Base-by-base conservation (phyloP, 1,140 invertebrate genomes). In the Ganaspis sp. region DNA sequence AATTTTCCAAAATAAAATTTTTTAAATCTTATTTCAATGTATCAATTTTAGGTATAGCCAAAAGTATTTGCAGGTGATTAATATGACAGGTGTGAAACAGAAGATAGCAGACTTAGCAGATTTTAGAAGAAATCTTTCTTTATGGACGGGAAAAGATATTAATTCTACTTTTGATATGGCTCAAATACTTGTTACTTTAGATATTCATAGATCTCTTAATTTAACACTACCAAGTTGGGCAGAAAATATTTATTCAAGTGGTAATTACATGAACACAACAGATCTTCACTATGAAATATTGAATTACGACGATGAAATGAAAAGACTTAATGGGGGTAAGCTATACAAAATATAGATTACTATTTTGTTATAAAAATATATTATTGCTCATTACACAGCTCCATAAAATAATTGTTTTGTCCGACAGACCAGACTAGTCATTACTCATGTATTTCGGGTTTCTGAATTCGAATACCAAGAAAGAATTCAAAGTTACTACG, bases 21-120 rank as follows among this genome's bases (percentile, higher is more conserved):
- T 45, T 90, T 70, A 92, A 86, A n/a, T n/a, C n/a, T 17, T 77
- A n/a, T 15, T 64, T 29, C 29, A 15, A 29, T 64, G 9, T 64
- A 11, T 64, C 9, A n/a, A 15, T 37, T 45, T 53, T 26, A 64
- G 54, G 29, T 64, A 26, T 23, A 34, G 2, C 29, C 11, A 29
- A 8, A 15, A 64, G 12, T 64, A 29, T 29, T n/a, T 26, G 6
- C 4, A 8, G 8, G 12, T 29, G 15, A 11, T 29, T 29, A 4
- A 29, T 15, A 64, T 26, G 23, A 5, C 1, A 64, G 21, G 1
- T 9, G 23, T 64, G 2, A 64, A 15, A 15, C 3, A 15, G 4
- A 23, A 64, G 23, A 26, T 26, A 4, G 5, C 0, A 26, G 11
- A 64, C 0, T 34, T 64, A 6, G 15, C 15, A 11, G 23, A n/a